phyloP scores from a whole-genome alignment of 1,140 invertebrate species.

The Metopolophium dirhodum region DNA sequence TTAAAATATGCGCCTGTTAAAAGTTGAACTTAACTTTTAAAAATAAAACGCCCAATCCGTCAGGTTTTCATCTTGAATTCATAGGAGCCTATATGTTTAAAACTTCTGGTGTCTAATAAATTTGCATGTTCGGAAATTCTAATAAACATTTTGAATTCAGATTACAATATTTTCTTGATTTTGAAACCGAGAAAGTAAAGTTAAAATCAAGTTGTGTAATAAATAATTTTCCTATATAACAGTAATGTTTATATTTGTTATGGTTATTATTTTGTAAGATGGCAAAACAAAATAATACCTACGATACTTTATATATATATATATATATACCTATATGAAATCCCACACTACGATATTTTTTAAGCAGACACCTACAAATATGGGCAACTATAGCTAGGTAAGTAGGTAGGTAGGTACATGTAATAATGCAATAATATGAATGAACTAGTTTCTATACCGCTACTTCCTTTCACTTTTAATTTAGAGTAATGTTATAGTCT shows the following conservation, averaged over 20 bases:
- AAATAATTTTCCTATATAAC: neutral
- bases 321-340: neutral
- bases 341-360: conserved; percentile 22
- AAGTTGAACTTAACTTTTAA: no score
- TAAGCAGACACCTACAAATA: conserved; percentile 39
- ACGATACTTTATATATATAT: neutral
- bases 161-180: neutral
- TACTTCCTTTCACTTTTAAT: conserved; percentile 53
- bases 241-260: neutral
- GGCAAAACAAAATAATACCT: neutral
- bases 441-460: conserved; percentile 36
- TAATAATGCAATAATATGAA: conserved; percentile 41
- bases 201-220: neutral
- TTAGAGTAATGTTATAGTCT: neutral
- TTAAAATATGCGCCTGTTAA: no score
- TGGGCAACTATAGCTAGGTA: neutral
- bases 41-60: no score
- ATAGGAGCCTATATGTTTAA: no score
- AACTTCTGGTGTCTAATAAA: no score
- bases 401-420: neutral
- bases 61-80: no score
- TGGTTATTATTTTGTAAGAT: conserved; percentile 9
- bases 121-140: no score
- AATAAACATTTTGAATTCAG: neutral
- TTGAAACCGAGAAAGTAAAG: conserved; percentile 9